Conservation (phyloP, 1,140 invertebrate genomes). For the Apis cerana region DNA sequence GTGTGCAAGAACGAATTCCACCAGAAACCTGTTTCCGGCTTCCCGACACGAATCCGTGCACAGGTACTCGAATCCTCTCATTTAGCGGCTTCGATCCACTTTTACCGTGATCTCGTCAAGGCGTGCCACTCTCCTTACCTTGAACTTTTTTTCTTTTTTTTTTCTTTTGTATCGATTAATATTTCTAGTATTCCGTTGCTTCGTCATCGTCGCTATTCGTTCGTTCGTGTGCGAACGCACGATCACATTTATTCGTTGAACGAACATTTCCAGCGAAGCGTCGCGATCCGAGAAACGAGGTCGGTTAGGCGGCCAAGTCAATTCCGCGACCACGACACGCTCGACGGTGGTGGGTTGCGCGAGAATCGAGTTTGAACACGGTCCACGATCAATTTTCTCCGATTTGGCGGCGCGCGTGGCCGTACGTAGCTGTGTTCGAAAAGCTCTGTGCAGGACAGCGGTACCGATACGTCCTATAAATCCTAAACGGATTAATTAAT, state of each 20-base stretch:
- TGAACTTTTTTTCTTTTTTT: not conserved
- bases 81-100: conserved; percentile 51
- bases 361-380: conserved; percentile 1
- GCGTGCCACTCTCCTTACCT: conserved; percentile 25
- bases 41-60: conserved; percentile 38
- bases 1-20: conserved; percentile 43
- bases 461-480: conserved; percentile 59
- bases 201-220: not conserved
- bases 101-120: conserved; percentile 52
- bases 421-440: not conserved
- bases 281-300: not conserved
- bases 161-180: not conserved
- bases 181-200: not conserved
- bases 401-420: not conserved
- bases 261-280: not conserved
- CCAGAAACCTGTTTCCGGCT: conserved; percentile 58
- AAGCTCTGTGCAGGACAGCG: conserved; percentile 24
- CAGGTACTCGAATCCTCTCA: conserved; percentile 25
- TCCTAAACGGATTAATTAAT: conserved; percentile 69
- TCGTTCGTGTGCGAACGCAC: not conserved
- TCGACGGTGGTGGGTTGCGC: not conserved
- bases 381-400: conserved; percentile 30
- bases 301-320: not conserved
- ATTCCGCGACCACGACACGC: not conserved
- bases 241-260: conserved; percentile 6